Evolutionary conservation across 2,113 vertebrate species (phyloP).

Genomic region (Pteropus alecto): DNA sequence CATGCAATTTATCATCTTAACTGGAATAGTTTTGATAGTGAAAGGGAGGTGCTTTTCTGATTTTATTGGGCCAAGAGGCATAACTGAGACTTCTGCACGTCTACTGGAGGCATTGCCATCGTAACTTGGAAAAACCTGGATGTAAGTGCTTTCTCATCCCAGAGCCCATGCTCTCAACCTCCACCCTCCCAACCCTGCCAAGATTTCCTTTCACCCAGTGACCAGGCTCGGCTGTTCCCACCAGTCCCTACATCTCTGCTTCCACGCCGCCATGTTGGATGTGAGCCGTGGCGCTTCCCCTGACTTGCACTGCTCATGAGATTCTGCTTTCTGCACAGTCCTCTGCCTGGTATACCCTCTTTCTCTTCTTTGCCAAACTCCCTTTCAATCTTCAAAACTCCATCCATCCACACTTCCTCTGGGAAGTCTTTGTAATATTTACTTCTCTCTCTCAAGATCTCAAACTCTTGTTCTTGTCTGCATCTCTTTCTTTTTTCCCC

Average conservation of each 20-base stretch:
- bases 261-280: fast-evolving
- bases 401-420: background rate
- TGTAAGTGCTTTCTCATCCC: background rate
- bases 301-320: fast-evolving
- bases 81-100: background rate
- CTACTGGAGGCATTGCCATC: fast-evolving
- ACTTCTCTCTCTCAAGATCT: background rate
- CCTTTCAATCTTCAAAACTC: background rate
- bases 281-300: fast-evolving
- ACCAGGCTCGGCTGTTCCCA: fast-evolving
- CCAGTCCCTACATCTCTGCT: background rate
- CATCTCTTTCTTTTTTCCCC: background rate
- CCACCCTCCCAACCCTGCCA: background rate
- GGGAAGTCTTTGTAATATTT: background rate
- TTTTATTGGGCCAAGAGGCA: background rate
- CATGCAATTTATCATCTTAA: background rate
- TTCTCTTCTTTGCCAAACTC: background rate
- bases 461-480: background rate
- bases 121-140: background rate
- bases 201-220: fast-evolving
- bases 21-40: background rate
- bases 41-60: background rate
- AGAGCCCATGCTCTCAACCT: background rate
- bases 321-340: fast-evolving
- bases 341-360: background rate